Conservation (phyloP, 2,113 vertebrate genomes). For the Zosterops pallidus region DNA sequence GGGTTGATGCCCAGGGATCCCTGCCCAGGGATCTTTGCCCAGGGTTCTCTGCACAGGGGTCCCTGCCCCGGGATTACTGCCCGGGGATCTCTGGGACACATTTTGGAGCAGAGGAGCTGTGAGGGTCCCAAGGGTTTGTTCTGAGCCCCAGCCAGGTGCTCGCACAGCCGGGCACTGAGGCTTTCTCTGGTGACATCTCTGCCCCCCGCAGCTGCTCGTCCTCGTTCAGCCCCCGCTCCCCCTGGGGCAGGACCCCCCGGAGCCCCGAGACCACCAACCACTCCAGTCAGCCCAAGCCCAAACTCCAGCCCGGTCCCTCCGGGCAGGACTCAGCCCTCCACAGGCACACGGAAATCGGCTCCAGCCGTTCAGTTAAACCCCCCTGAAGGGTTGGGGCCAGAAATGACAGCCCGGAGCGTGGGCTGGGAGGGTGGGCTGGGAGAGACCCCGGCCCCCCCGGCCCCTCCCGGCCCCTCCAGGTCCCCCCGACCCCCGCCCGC, state of each 20-base stretch:
- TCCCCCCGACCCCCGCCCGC: not conserved
- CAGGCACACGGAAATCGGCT: rapidly evolving
- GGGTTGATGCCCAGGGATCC: no score
- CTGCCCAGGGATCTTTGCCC: no score
- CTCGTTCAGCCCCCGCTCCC: not conserved
- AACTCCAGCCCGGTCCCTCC: rapidly evolving
- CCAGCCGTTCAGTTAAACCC: rapidly evolving
- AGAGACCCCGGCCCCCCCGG: not conserved
- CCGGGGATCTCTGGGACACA: not conserved
- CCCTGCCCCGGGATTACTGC: no score
- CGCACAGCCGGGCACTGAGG: not conserved
- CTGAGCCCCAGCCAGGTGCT: not conserved
- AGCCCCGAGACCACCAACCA: not conserved
- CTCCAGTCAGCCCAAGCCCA: not conserved
- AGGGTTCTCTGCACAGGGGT: not conserved
- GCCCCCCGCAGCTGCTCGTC: not conserved
- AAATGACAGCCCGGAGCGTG: not conserved
- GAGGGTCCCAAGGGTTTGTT: not conserved
- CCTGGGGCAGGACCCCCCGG: rapidly evolving
- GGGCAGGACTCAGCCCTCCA: not conserved
- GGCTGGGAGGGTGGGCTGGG: not conserved
- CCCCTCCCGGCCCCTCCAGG: not conserved
- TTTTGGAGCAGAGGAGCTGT: not conserved
- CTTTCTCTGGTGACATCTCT: not conserved
- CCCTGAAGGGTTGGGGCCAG: not conserved